These are phyloP conservation scores for Meda fulgida DNA, from an alignment of 2,797 vertebrate genomes.

Conservation along the genomic window DNA sequence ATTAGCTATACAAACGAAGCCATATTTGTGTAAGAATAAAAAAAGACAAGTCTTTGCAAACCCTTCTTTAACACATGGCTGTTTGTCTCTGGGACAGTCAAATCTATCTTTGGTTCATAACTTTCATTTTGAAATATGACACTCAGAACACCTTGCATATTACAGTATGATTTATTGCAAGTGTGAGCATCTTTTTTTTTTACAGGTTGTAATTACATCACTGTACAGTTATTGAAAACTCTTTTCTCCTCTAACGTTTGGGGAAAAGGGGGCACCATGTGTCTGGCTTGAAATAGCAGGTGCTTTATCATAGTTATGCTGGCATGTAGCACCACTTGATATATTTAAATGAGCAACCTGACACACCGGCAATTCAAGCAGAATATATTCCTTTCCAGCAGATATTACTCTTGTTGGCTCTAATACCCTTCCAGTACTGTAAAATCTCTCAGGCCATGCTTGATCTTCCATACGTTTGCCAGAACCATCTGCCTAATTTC, in stretches of 20 bases:
- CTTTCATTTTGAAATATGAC: constrained; percentile 53
- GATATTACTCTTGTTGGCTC: constrained; percentile 46
- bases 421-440: constrained; percentile 30
- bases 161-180: constrained; percentile 49
- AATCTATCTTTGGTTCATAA: constrained; percentile 46
- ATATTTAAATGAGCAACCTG: constrained; percentile 59
- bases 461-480: constrained; percentile 31
- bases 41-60: not conserved
- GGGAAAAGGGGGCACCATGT: not conserved
- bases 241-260: constrained; percentile 35
- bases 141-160: constrained; percentile 40
- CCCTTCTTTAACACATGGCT: constrained; percentile 6
- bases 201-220: constrained; percentile 44
- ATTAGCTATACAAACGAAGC: not conserved
- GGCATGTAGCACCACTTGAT: constrained; percentile 44
- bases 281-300: constrained; percentile 33
- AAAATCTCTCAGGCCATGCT: constrained; percentile 10
- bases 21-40: not conserved
- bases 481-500: constrained; percentile 55
- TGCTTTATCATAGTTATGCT: constrained; percentile 55
- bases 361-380: constrained; percentile 44
- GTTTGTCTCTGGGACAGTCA: constrained; percentile 9
- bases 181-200: constrained; percentile 36
- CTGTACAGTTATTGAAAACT: constrained; percentile 50
- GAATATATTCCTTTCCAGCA: constrained; percentile 48